Evolutionary conservation across 2,797 vertebrate species (phyloP).

Genomic region (Hydrophis major): DNA sequence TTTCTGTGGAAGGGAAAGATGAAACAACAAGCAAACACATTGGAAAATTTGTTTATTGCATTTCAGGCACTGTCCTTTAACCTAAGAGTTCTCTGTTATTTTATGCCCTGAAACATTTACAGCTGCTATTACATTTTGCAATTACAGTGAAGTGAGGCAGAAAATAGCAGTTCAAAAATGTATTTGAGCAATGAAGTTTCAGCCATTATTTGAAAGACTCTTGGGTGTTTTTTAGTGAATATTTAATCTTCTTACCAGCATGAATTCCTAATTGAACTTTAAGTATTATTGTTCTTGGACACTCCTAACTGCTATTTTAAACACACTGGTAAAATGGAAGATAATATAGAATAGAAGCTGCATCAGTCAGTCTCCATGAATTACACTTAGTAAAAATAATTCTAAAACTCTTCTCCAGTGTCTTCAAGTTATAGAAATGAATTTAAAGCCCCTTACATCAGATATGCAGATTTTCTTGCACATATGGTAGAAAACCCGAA

Average conservation of each 20-base stretch:
- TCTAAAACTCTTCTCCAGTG: constrained; percentile 5
- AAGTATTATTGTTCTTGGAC: constrained; percentile 68
- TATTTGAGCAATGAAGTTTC: constrained; percentile 73
- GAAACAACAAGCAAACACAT: constrained; percentile 24
- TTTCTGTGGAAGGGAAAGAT: constrained; percentile 15
- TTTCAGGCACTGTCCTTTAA: constrained; percentile 55
- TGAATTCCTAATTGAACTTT: constrained; percentile 73
- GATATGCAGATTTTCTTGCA: not conserved
- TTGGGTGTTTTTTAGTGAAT: constrained; percentile 75
- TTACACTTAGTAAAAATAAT: constrained; percentile 19
- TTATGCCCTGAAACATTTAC: constrained; percentile 63
- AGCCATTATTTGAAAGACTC: constrained; percentile 71
- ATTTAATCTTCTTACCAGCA: constrained; percentile 71
- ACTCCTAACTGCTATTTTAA: constrained; percentile 66
- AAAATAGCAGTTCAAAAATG: constrained; percentile 83
- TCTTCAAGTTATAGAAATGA: not conserved
- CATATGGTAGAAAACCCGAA: not conserved
- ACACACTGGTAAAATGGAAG: constrained; percentile 39
- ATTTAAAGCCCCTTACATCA: not conserved
- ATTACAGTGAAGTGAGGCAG: constrained; percentile 89
- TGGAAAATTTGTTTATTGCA: constrained; percentile 54
- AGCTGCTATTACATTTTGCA: constrained; percentile 69
- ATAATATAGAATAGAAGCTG: constrained; percentile 49
- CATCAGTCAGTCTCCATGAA: constrained; percentile 41
- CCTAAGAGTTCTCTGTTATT: constrained; percentile 63